Base-by-base conservation (phyloP, 2,797 vertebrate species). In the Neostethus bicornis region DNA sequence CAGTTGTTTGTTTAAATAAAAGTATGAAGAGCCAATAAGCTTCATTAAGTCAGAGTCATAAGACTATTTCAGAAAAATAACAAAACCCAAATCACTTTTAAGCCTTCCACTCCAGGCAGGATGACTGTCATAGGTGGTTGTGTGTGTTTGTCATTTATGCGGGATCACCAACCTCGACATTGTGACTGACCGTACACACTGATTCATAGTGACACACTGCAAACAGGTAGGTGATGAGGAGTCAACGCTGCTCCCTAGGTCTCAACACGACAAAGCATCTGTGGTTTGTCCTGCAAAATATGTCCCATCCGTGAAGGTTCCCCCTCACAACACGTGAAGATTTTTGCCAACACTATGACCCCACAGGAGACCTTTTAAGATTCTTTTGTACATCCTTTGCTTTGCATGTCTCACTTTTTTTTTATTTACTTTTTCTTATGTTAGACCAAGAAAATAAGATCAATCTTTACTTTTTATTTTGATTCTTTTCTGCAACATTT, bases 401-500 rank as follows among this genome's bases (percentile, higher is more conserved):
- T 25, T 19, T 39, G n/a, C n/a, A n/a, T n/a, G n/a, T n/a, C n/a
- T n/a, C n/a, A n/a, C n/a, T n/a, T n/a, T n/a, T n/a, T n/a, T n/a
- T n/a, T n/a, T n/a, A n/a, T n/a, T n/a, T n/a, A n/a, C n/a, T n/a
- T 24, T 20, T 34, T 17, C 64, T 50, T 43, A 34, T 59, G 35
- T 53, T 55, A 42, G 24, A 46, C 28, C 43, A 5, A 11, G 9
- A 6, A 21, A 42, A 31, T 20, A 14, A 21, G 38, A 14, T 23
- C 13, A 21, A 13, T 26, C 32, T 20, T 17, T 24, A 3, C 14
- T 14, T 5, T 16, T 49, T 21, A 21, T 25, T 17, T 4, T 14
- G 3, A 26, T n/a, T 46, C 42, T 66, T 21, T 39, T 48, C n/a
- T 78, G 50, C 17, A 34, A 26, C 71, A 39, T 39, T 20, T 17